Conservation (phyloP, 2,797 vertebrate genomes). For the Hyperoplus immaculatus region DNA sequence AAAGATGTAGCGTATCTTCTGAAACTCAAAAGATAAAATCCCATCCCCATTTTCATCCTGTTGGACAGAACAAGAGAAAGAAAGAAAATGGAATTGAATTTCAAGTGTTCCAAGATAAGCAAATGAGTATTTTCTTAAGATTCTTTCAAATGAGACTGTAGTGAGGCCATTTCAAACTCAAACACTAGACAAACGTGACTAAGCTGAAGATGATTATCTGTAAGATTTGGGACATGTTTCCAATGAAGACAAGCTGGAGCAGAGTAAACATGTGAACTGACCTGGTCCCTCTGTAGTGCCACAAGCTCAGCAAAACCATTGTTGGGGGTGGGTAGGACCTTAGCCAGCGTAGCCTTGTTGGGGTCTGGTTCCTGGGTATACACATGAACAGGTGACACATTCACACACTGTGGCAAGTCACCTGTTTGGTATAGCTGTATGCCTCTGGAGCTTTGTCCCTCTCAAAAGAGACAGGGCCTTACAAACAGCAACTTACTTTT, state of each 20-base stretch:
- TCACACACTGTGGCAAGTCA: conserved; percentile 41
- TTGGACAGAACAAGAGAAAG: conserved; percentile 24
- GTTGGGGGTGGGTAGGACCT: conserved; percentile 96
- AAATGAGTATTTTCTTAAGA: background rate
- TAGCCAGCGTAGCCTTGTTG: conserved; percentile 90
- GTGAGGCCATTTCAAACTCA: background rate
- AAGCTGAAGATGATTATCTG: background rate
- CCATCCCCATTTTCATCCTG: conserved; percentile 90
- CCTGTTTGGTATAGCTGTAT: conserved; percentile 13
- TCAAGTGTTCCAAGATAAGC: background rate
- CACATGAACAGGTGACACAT: conserved; percentile 59
- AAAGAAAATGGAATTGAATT: background rate
- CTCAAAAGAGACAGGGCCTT: background rate
- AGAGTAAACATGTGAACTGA: conserved; percentile 70
- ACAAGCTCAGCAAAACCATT: conserved; percentile 95
- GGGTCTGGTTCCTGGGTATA: conserved; percentile 88
- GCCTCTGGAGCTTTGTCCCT: background rate
- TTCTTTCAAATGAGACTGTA: background rate
- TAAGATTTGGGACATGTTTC: conserved; percentile 10
- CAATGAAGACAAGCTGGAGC: conserved; percentile 1
- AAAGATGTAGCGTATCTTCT: conserved; percentile 94
- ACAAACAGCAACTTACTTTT: conserved; percentile 12
- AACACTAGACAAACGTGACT: background rate
- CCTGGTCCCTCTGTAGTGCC: conserved; percentile 91
- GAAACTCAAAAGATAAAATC: conserved; percentile 93